A percentile compares a stretch with the other conserved stretches of the same genome.
Evolutionary conservation across 2,113 vertebrate genomes (phyloP).

Genomic region (Ictidomys tridecemlineatus): DNA sequence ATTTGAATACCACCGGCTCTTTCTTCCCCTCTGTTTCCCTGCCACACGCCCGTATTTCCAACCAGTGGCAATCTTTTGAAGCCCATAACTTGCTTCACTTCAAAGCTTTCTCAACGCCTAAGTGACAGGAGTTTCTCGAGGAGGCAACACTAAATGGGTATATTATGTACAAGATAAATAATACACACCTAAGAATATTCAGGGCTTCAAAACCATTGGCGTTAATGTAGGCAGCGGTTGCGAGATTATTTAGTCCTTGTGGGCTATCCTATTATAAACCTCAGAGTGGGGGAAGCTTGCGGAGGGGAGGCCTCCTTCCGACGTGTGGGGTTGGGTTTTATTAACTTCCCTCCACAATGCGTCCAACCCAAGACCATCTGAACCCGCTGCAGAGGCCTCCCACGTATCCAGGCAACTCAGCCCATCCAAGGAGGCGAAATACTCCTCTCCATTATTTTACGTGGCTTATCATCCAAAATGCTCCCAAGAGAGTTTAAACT

Average conservation of each 20-base stretch:
- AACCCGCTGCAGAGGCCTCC: neutral
- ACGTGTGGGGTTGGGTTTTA: neutral
- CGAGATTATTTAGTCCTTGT: rapidly evolving
- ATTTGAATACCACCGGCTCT: neutral
- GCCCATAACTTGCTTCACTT: neutral
- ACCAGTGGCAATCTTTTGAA: neutral
- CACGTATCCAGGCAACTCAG: rapidly evolving
- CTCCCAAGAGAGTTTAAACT: neutral
- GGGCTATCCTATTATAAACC: neutral
- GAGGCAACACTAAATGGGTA: neutral
- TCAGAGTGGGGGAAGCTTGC: neutral
- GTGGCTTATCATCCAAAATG: neutral
- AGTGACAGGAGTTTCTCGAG: neutral
- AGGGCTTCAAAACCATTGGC: neutral
- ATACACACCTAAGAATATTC: neutral
- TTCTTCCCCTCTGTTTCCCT: neutral
- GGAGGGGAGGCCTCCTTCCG: neutral
- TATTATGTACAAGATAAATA: rapidly evolving
- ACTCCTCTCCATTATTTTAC: neutral
- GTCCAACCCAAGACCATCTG: rapidly evolving
- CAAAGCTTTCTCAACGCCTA: neutral
- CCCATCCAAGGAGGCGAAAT: neutral
- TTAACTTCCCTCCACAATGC: neutral
- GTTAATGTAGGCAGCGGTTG: neutral
- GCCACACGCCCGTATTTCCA: neutral